These are phyloP conservation scores for Dunckerocampus dactyliophorus DNA, from an alignment of 2,113 vertebrate genomes.

Conservation along the genomic window DNA sequence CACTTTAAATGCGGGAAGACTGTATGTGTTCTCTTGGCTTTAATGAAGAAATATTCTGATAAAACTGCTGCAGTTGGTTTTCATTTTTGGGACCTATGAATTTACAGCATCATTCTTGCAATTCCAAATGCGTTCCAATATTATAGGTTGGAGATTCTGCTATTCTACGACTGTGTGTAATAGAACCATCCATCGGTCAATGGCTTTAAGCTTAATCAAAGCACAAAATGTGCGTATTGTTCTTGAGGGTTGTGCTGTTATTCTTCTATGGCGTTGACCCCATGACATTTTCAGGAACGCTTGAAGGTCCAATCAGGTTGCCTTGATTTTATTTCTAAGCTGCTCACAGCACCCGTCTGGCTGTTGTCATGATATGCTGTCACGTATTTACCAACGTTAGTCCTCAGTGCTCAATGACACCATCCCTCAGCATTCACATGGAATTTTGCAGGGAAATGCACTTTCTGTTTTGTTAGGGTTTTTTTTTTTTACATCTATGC, in stretches of 20 bases:
- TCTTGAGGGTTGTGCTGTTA: neutral
- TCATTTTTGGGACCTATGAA: no score
- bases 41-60: no score
- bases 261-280: neutral
- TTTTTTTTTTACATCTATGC: constrained; percentile 19
- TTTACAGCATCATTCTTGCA: no score
- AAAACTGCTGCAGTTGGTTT: no score
- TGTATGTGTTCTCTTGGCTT: no score
- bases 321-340: neutral
- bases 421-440: neutral
- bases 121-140: no score
- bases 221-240: neutral
- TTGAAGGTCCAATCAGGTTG: neutral
- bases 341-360: neutral
- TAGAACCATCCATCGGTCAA: no score
- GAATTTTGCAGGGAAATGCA: neutral
- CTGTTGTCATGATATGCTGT: neutral
- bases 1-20: no score
- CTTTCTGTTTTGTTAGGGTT: neutral
- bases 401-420: neutral
- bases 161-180: no score
- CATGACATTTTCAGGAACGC: neutral
- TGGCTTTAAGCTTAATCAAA: neutral
- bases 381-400: no score
- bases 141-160: no score